Conservation (phyloP, 1,140 invertebrate genomes). For the Pteromalus puparum region DNA sequence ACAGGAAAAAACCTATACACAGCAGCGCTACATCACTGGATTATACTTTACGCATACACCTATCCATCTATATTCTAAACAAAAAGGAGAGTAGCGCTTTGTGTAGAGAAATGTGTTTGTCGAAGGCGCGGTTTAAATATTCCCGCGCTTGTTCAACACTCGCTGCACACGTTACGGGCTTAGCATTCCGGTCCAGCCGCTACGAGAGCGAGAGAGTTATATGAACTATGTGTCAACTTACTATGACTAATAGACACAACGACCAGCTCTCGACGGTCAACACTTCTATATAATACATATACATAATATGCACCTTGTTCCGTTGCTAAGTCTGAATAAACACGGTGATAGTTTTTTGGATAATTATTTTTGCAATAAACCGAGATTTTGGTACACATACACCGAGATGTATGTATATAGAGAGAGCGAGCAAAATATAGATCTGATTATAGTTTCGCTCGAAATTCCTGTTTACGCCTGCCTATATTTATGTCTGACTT, state of each 20-base stretch:
- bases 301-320: too few relatives aligned
- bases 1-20: too few relatives aligned
- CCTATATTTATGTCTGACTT: not conserved
- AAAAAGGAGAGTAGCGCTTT: not conserved
- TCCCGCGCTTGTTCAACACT: not conserved
- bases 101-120: not conserved
- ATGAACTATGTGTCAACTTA: constrained; percentile 33
- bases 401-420: too few relatives aligned
- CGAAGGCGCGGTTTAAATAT: constrained; percentile 18
- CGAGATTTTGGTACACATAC: too few relatives aligned
- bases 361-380: too few relatives aligned
- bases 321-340: not conserved
- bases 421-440: not conserved
- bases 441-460: constrained; percentile 3
- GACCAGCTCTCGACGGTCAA: too few relatives aligned
- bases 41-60: not conserved
- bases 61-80: not conserved
- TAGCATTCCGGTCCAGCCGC: not conserved
- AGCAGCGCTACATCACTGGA: too few relatives aligned
- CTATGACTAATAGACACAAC: not conserved
- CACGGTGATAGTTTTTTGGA: too few relatives aligned
- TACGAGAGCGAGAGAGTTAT: not conserved
- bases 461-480: not conserved
- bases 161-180: constrained; percentile 2
- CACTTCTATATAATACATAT: too few relatives aligned